Percentiles rank a stretch among this genome's conserved stretches.
Evolutionary conservation across 2,113 vertebrate genomes (phyloP).

Genomic region (Prietella phreatophila): DNA sequence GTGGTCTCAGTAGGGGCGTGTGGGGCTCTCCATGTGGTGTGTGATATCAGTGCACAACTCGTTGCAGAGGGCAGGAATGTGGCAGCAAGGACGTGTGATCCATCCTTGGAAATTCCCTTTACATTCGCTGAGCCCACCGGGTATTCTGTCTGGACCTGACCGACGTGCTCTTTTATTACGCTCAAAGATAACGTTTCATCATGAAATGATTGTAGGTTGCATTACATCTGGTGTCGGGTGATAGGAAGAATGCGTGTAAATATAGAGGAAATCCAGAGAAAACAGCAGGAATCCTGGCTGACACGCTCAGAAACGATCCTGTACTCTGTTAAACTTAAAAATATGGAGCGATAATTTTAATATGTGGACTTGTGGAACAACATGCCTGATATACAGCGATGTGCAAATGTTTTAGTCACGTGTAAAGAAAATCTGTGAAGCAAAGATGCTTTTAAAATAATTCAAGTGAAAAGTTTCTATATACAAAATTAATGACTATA

Average conservation of each 20-base stretch:
- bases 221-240: slow-evolving; percentile 8
- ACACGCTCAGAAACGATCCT: background rate
- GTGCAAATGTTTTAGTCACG: background rate
- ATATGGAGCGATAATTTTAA: background rate
- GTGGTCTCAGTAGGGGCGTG: slow-evolving; percentile 35
- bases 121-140: slow-evolving; percentile 11
- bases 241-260: background rate
- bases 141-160: slow-evolving; percentile 47
- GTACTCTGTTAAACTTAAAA: background rate
- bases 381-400: background rate
- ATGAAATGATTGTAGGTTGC: slow-evolving; percentile 38
- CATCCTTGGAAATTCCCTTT: slow-evolving; percentile 48
- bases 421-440: slow-evolving; percentile 14
- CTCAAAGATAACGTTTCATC: slow-evolving; percentile 38
- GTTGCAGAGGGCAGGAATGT: slow-evolving; percentile 43
- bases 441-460: background rate
- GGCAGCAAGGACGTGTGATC: slow-evolving; percentile 38
- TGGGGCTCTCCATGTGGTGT: slow-evolving; percentile 2
- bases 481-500: background rate
- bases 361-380: background rate
- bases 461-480: background rate
- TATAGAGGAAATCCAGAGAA: background rate
- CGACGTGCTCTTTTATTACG: slow-evolving; percentile 33
- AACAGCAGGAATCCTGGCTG: background rate
- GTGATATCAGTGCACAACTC: slow-evolving; percentile 40